phyloP scores from a whole-genome alignment of 2,888 invertebrate species.

The Scelioninae gen. 1 region DNA sequence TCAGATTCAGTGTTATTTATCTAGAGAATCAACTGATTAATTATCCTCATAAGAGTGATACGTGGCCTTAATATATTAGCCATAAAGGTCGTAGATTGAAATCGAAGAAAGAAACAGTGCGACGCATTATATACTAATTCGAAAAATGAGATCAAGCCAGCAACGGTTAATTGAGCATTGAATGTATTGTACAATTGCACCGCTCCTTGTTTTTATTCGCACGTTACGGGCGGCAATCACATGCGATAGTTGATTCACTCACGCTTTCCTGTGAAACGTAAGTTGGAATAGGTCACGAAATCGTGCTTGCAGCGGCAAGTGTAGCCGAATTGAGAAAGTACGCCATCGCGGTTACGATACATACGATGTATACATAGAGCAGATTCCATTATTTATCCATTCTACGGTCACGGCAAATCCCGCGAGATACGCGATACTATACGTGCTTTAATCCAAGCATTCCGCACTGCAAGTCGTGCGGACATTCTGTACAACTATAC shows the following conservation, averaged over 20 bases:
- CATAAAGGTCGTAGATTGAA: slow-evolving; percentile 57
- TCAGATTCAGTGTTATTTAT: slow-evolving; percentile 6
- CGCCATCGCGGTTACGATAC: slow-evolving; percentile 44
- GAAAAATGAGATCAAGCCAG: slow-evolving; percentile 60
- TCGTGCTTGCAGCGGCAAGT: slow-evolving; percentile 72
- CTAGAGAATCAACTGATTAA: slow-evolving; percentile 22
- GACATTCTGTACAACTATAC: slow-evolving; percentile 48
- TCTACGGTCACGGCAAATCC: slow-evolving; percentile 78
- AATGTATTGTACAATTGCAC: slow-evolving; percentile 66
- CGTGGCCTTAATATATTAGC: slow-evolving; percentile 55
- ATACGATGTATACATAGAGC: slow-evolving; percentile 40
- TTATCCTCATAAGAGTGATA: slow-evolving; percentile 50
- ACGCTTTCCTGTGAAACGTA: slow-evolving; percentile 67
- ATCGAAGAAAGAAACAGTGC: slow-evolving; percentile 56
- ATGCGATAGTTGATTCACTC: slow-evolving; percentile 65
- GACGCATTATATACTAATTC: slow-evolving; percentile 45
- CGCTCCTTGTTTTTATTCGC: slow-evolving; percentile 73
- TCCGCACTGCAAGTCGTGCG: slow-evolving; percentile 58
- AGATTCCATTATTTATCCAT: slow-evolving; percentile 81
- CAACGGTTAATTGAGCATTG: slow-evolving; percentile 66
- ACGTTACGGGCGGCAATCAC: slow-evolving; percentile 63
- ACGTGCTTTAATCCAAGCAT: slow-evolving; percentile 80
- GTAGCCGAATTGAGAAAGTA: slow-evolving; percentile 71
- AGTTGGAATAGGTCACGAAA: slow-evolving; percentile 72
- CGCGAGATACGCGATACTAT: slow-evolving; percentile 75